A percentile compares a stretch with the other conserved stretches of the same genome.
These are phyloP conservation scores for Tokudaia muenninki DNA, from an alignment of 2,797 vertebrate species.

Conservation along the genomic window DNA sequence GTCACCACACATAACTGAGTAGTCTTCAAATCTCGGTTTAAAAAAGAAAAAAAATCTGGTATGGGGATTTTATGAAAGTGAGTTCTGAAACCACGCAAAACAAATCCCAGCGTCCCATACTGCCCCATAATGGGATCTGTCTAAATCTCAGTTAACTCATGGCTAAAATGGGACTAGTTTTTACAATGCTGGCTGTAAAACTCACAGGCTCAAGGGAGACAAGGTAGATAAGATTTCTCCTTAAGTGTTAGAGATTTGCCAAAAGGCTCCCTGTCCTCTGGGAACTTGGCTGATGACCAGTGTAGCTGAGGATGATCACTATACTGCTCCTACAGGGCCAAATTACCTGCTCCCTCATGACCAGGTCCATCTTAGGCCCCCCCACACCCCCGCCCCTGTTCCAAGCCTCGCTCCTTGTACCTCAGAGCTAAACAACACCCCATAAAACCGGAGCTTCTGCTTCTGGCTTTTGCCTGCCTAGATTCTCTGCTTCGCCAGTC, in stretches of 20 bases:
- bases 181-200: neutral
- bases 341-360: neutral
- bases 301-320: no score
- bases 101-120: neutral
- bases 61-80: neutral
- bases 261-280: neutral
- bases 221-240: neutral
- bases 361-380: neutral
- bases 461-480: neutral
- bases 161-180: neutral
- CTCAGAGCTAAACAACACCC: neutral
- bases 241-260: neutral
- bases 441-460: fast-evolving
- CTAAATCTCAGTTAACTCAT: neutral
- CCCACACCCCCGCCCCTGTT: neutral
- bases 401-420: neutral
- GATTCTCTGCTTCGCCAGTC: neutral
- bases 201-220: neutral
- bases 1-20: neutral
- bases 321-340: neutral
- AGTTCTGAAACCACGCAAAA: neutral
- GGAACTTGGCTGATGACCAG: neutral
- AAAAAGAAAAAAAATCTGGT: neutral
- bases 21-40: neutral
- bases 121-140: neutral